phyloP scores from a whole-genome alignment of 2,888 invertebrate genomes.

The Lasioglossum zephyrum region DNA sequence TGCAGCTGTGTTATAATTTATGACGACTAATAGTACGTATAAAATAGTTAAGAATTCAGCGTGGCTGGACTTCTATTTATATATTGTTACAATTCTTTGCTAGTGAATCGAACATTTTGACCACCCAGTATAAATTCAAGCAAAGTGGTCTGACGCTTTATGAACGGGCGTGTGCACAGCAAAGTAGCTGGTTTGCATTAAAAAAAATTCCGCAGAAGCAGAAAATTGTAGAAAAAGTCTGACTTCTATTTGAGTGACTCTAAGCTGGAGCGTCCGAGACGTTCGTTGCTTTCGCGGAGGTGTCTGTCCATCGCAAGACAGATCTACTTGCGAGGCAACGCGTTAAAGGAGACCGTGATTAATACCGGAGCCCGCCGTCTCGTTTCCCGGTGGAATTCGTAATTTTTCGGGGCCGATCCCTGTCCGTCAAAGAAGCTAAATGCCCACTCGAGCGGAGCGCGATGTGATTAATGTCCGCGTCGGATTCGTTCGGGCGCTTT shows the following conservation, averaged over 20 bases:
- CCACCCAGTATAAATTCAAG: too few species aligned
- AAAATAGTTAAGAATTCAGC: too few species aligned
- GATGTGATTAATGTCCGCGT: slow-evolving; percentile 64
- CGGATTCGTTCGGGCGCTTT: slow-evolving; percentile 52
- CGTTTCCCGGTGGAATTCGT: slow-evolving; percentile 32
- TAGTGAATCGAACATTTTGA: background rate
- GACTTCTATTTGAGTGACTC: background rate
- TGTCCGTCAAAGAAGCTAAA: slow-evolving; percentile 55
- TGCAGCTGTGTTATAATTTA: too few species aligned
- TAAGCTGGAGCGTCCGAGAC: background rate
- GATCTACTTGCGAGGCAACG: background rate
- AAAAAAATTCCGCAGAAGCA: background rate
- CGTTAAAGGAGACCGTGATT: slow-evolving; percentile 10
- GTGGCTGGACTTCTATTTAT: background rate
- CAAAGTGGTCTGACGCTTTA: background rate
- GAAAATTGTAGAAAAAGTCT: background rate
- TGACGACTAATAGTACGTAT: too few species aligned
- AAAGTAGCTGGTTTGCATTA: background rate
- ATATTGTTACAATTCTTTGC: background rate
- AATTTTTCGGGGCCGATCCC: slow-evolving; percentile 19
- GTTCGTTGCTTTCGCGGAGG: background rate
- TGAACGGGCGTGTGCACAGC: background rate
- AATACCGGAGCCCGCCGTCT: slow-evolving; percentile 8
- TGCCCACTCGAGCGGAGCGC: slow-evolving; percentile 27
- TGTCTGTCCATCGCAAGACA: background rate